Conservation (phyloP, 2,113 vertebrate genomes). For the Cheirogaleus medius region DNA sequence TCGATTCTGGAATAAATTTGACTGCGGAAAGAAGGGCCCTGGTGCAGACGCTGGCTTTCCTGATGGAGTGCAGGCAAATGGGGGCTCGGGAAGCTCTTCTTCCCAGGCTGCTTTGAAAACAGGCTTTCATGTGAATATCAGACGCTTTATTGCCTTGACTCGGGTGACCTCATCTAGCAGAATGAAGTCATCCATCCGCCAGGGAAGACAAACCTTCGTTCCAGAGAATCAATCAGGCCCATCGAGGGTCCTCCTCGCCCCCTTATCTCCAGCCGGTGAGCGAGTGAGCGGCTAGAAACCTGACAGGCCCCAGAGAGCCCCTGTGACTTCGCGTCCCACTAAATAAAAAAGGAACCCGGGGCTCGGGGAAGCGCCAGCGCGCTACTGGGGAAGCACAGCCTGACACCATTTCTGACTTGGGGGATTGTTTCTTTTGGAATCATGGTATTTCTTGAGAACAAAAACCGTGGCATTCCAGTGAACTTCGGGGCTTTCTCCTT, state of each 20-base stretch:
- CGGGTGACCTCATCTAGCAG: slow-evolving; percentile 92
- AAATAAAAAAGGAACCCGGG: slow-evolving; percentile 87
- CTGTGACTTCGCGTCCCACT: slow-evolving; percentile 87
- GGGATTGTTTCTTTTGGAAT: slow-evolving; percentile 82
- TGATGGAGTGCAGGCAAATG: slow-evolving; percentile 71
- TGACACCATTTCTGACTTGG: slow-evolving; percentile 87
- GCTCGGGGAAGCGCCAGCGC: slow-evolving; percentile 63
- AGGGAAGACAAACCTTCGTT: slow-evolving; percentile 93
- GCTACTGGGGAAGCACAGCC: slow-evolving; percentile 84
- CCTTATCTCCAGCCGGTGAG: slow-evolving; percentile 88
- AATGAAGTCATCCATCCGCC: slow-evolving; percentile 95
- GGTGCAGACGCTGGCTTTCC: not conserved
- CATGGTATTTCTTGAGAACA: slow-evolving; percentile 82
- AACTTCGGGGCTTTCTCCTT: slow-evolving; percentile 78
- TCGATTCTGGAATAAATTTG: not conserved
- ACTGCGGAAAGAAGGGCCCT: fast-evolving
- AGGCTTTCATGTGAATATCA: slow-evolving; percentile 90
- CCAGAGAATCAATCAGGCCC: slow-evolving; percentile 94
- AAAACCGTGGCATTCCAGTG: slow-evolving; percentile 81
- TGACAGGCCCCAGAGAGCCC: slow-evolving; percentile 91
- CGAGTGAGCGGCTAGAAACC: slow-evolving; percentile 87
- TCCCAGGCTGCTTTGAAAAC: slow-evolving; percentile 83
- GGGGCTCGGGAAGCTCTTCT: slow-evolving; percentile 82
- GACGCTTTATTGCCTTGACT: slow-evolving; percentile 93
- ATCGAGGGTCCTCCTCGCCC: slow-evolving; percentile 86